Evolutionary conservation across 2,113 vertebrate species (phyloP).

Genomic region (Anas platyrhynchos): DNA sequence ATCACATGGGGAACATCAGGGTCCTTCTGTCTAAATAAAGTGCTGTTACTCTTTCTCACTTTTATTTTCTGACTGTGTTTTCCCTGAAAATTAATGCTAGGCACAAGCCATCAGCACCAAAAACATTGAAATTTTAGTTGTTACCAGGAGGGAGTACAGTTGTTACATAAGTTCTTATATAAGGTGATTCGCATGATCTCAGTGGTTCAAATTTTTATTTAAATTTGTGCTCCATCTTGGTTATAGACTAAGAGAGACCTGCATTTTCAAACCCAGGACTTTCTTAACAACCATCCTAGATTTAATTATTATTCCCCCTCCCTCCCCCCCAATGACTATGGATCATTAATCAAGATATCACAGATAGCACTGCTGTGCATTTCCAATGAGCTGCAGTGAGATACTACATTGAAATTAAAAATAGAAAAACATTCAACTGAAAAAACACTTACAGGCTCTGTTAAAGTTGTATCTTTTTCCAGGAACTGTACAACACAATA

Average conservation of each 20-base stretch:
- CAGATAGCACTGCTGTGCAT: background rate
- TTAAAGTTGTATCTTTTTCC: constrained; percentile 97
- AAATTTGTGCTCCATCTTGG: background rate
- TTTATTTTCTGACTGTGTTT: background rate
- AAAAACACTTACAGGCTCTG: constrained; percentile 88
- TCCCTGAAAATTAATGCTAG: background rate
- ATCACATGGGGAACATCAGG: background rate
- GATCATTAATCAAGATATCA: background rate
- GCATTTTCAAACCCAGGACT: background rate
- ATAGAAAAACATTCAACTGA: background rate
- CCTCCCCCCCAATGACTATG: fast-evolving
- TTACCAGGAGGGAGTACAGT: background rate
- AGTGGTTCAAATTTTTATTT: background rate
- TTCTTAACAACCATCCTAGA: background rate
- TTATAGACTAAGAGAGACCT: background rate
- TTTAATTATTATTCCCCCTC: background rate
- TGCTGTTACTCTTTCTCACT: background rate
- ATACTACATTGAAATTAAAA: background rate
- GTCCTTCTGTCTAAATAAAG: background rate
- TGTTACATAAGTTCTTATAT: background rate
- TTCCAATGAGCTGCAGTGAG: background rate
- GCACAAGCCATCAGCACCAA: background rate
- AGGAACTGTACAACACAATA: constrained; percentile 99
- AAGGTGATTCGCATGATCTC: background rate
- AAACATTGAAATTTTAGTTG: background rate